Base-by-base conservation (phyloP, 2,113 vertebrate species). In the Petaurus breviceps region DNA sequence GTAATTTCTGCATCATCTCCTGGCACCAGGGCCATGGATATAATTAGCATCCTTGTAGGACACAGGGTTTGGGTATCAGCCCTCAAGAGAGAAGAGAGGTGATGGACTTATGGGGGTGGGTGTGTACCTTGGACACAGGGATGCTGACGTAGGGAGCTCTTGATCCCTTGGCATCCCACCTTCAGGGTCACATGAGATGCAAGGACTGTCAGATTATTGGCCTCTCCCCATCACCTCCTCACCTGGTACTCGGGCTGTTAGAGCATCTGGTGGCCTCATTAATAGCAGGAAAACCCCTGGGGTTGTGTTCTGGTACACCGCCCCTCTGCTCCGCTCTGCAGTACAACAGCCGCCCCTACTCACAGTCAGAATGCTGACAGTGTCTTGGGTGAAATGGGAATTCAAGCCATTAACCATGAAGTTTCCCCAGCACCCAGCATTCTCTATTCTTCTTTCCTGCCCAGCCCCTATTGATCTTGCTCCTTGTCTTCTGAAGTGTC, bases 11-110 rank as follows among this genome's bases (percentile, higher is more conserved):
- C 68, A 43, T 84, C 68, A 84, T 84, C 68, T 84, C n/a, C n/a
- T 84, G 68, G 68, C 68, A 84, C 68, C 19, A n/a, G 68, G 16
- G 19, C 7, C 57, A 22, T 7, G n/a, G 43, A 43, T 43, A 84
- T 84, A 84, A 84, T 84, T 84, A 84, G 68, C 68, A 84, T 84
- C 68, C 68, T 84, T 84, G 68, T 84, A 84, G 68, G n/a, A 84
- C n/a, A 43, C 68, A 43, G 68, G 68, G 7, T 84, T 43, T 84
- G 68, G 68, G 68, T n/a, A 43, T 84, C 68, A 84, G 68, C 19
- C n/a, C 68, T 23, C 14, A 8, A 84, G 68, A n/a, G 68, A 43
- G n/a, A 84, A 84, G 68, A 84, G n/a, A 43, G n/a, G 68, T 19
- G 43, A 19, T 43, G n/a, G 6, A 43, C 0, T 19, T 7, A 43